phyloP scores from a whole-genome alignment of 2,888 invertebrate genomes.

The Spodoptera exigua region DNA sequence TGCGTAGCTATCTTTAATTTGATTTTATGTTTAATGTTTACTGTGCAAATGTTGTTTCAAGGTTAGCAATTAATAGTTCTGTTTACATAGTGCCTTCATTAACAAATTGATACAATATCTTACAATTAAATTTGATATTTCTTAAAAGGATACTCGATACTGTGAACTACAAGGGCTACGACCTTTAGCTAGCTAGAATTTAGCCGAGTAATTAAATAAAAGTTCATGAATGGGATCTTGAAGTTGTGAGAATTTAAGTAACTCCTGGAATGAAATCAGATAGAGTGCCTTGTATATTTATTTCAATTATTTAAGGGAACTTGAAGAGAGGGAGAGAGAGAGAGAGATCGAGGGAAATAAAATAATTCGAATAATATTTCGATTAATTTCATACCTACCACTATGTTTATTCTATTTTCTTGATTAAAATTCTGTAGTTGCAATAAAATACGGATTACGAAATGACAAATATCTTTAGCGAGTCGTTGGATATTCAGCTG shows the following conservation, averaged over 20 bases:
- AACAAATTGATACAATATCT: not conserved
- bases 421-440: not conserved
- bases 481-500: not conserved
- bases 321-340: no score
- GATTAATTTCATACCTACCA: no score
- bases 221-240: no score
- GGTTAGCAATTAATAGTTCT: conserved; percentile 16
- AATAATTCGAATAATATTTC: no score
- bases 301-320: no score
- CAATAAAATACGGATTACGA: no score
- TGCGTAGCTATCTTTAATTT: conserved; percentile 8
- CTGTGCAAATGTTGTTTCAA: conserved; percentile 18
- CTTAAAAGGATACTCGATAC: not conserved
- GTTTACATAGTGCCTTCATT: conserved; percentile 10
- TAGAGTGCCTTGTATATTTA: no score
- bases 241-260: no score
- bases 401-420: not conserved
- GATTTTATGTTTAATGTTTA: conserved; percentile 16
- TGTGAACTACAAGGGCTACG: not conserved
- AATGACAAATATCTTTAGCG: not conserved
- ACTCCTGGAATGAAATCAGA: no score
- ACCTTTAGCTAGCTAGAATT: no score
- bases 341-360: no score
- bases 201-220: no score
- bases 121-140: conserved; percentile 2